phyloP scores from a whole-genome alignment of 2,888 invertebrate species.

The Nineta flava region DNA sequence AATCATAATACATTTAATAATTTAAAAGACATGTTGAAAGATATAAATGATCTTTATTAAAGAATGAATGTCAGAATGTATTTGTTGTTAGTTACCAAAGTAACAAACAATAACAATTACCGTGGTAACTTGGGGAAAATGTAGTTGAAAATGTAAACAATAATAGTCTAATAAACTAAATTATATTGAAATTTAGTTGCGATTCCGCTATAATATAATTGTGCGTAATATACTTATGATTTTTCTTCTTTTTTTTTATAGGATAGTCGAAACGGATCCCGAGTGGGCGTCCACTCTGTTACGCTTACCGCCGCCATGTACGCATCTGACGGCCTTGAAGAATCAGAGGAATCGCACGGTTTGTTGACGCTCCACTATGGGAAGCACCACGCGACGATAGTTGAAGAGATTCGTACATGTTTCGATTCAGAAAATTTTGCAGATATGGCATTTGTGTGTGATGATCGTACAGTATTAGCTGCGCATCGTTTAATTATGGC shows the following conservation, averaged over 20 bases:
- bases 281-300: neutral
- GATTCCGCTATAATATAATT: too few relatives aligned
- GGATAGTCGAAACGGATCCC: neutral
- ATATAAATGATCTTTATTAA: too few relatives aligned
- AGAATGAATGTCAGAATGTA: too few relatives aligned
- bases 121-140: too few relatives aligned
- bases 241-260: neutral
- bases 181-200: too few relatives aligned
- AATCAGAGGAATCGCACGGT: constrained; percentile 39
- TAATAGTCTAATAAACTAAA: too few relatives aligned
- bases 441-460: constrained; percentile 73
- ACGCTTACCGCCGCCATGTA: constrained; percentile 30
- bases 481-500: constrained; percentile 78
- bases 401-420: constrained; percentile 79
- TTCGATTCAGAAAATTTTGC: constrained; percentile 75
- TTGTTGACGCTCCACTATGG: constrained; percentile 84
- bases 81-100: too few relatives aligned
- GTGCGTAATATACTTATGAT: too few relatives aligned
- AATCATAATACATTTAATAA: too few relatives aligned
- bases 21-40: too few relatives aligned
- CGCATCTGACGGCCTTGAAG: constrained; percentile 26
- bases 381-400: constrained; percentile 85
- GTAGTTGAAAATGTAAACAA: too few relatives aligned
- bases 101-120: too few relatives aligned
- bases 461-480: constrained; percentile 64